Evolutionary conservation across 2,888 invertebrate species (phyloP).

Genomic region (Drosophila recens): DNA sequence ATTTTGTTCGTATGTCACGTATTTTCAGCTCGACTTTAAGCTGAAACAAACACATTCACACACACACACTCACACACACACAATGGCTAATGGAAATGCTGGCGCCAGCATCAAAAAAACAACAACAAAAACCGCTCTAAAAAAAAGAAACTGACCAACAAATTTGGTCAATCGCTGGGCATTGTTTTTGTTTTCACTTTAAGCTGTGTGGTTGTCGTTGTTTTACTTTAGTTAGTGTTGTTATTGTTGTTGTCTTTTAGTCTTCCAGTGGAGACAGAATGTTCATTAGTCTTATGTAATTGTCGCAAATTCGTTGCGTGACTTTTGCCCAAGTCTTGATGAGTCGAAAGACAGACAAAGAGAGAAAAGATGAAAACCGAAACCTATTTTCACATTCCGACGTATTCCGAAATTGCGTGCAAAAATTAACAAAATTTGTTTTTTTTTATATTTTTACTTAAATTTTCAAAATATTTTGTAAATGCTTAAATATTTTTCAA

Average conservation of each 20-base stretch:
- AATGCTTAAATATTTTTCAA: no score
- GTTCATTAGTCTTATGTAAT: conserved; percentile 54
- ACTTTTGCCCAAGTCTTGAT: conserved; percentile 41
- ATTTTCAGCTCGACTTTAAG: neutral
- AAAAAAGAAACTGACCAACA: conserved; percentile 29
- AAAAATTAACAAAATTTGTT: no score
- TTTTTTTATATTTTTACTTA: neutral
- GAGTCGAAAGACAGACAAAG: neutral
- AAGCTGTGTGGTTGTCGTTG: neutral
- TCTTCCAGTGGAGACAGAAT: conserved; percentile 24
- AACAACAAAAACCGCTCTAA: conserved; percentile 25
- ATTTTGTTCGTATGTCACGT: conserved; percentile 21
- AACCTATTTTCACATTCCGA: neutral
- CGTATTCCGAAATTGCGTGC: neutral
- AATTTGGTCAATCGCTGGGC: conserved; percentile 46
- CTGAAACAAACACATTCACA: conserved; percentile 1
- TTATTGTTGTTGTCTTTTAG: neutral
- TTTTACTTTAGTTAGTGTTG: neutral
- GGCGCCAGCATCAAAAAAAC: conserved; percentile 63
- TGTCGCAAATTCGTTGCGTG: conserved; percentile 62
- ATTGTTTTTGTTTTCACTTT: conserved; percentile 9
- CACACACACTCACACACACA: neutral
- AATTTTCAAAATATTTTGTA: neutral
- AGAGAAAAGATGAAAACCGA: neutral
- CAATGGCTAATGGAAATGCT: conserved; percentile 44